Conservation (phyloP, 1,140 invertebrate species). For the Neodiprion lecontei region DNA sequence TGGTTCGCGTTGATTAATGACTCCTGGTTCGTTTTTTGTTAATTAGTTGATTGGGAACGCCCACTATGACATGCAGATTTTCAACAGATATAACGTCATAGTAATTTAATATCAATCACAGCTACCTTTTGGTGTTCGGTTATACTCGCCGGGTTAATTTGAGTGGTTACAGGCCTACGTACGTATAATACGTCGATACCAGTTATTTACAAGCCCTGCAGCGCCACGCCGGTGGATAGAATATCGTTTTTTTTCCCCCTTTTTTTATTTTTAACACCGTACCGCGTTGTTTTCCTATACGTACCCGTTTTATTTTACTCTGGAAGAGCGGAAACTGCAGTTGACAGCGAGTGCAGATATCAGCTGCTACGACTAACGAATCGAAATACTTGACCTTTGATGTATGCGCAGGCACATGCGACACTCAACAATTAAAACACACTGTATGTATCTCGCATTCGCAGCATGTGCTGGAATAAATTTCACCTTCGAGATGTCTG, state of each 20-base stretch:
- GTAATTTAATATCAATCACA: conserved; percentile 17
- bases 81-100: conserved; percentile 35
- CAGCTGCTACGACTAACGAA: conserved; percentile 1
- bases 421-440: conserved; percentile 36
- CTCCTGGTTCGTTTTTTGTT: conserved; percentile 52
- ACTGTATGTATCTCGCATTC: conserved; percentile 32
- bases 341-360: neutral
- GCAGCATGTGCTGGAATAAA: conserved; percentile 48
- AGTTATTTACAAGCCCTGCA: neutral
- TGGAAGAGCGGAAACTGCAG: neutral
- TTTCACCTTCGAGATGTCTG: conserved; percentile 51
- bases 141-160: no score
- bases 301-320: neutral
- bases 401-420: conserved; percentile 35
- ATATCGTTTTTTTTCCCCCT: no score
- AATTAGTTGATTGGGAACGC: conserved; percentile 58
- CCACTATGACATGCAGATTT: conserved; percentile 57
- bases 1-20: conserved; percentile 53
- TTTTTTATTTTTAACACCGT: neutral
- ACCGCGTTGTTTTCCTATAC: neutral
- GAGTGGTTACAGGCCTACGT: no score
- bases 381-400: conserved; percentile 3
- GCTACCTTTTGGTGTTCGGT: neutral
- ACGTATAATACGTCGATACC: neutral
- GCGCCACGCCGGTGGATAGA: neutral